Evolutionary conservation across 2,888 invertebrate species (phyloP), one percentile per base, ranked within the genome.

Genomic region (Cerastis leucographa): DNA sequence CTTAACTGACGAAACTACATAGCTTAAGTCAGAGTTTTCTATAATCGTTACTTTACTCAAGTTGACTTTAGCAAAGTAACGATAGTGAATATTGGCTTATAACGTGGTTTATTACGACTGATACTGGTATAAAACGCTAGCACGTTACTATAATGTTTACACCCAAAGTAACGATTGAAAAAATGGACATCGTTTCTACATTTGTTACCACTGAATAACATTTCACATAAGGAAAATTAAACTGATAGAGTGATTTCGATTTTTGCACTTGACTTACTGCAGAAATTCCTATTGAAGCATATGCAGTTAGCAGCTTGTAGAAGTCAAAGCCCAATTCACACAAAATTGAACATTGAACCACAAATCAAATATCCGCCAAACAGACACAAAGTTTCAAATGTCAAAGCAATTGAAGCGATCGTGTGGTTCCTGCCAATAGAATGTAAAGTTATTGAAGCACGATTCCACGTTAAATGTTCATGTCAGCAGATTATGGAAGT

Each of bases 401-500:
- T 71, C 46, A 65, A 61, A 54, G 65, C 40, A 71, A 59, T 71
- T 46, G 62, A 83, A 65, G 44, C 19, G 35, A 51, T 46, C 67
- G 46, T 46, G 54, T 54, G 40, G 46, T 49, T 59, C 35, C 25
- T 44, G 35, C 35, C 67, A 67, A 72, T 81, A 68, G 65, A 71
- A 72, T 56, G 51, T 69, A 35, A 78, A 77, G 78, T 77, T 83
- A 77, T 70, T 70, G 59, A 69, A 62, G 72, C 83, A 56, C 46
- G 71, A 61, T 62, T 54, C 9, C 22, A 66, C 69, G 59, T 83
- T 76, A 66, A 82, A 83, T 44, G 69, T 62, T 56, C 65, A 54
- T 70, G 83, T 81, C 78, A 77, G 83, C 78, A 69, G 61, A 72
- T 81, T 77, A 81, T 67, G 22, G 35, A 77, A 77, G 65, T 77